Evolutionary conservation across 2,113 vertebrate genomes (phyloP).

Genomic region (Oryzias javanicus): DNA sequence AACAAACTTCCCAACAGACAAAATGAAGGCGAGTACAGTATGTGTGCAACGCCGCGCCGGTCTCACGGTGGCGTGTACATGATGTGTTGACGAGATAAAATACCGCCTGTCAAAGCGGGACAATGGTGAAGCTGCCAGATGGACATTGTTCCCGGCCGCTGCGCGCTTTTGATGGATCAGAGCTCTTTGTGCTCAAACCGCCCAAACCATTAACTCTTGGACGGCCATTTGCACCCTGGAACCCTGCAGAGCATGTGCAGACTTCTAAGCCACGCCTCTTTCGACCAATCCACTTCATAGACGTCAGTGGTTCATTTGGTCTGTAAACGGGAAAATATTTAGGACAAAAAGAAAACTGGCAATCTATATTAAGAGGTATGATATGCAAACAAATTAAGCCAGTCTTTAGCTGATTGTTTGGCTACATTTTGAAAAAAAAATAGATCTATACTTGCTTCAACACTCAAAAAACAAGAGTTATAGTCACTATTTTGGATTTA

Average conservation of each 20-base stretch:
- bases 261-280: background rate
- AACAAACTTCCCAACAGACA: too few relatives aligned
- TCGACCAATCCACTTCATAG: too few relatives aligned
- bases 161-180: slow-evolving; percentile 70
- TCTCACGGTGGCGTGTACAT: slow-evolving; percentile 34
- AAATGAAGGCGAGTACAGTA: background rate
- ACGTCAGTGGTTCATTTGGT: too few relatives aligned
- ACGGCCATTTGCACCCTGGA: slow-evolving; percentile 18
- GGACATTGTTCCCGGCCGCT: slow-evolving; percentile 64
- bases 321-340: too few relatives aligned
- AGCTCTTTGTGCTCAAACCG: slow-evolving; percentile 65
- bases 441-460: too few relatives aligned
- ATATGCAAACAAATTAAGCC: too few relatives aligned
- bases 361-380: too few relatives aligned
- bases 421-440: too few relatives aligned
- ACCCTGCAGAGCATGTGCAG: slow-evolving; percentile 20
- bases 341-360: too few relatives aligned
- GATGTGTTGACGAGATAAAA: slow-evolving; percentile 72
- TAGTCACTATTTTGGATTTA: too few relatives aligned
- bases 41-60: background rate
- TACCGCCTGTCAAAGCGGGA: slow-evolving; percentile 60
- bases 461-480: too few relatives aligned
- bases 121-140: slow-evolving; percentile 75
- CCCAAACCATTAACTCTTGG: slow-evolving; percentile 58
- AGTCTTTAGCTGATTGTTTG: too few relatives aligned